Conservation (phyloP, 2,888 invertebrate genomes). For the Punctoribates punctum region DNA sequence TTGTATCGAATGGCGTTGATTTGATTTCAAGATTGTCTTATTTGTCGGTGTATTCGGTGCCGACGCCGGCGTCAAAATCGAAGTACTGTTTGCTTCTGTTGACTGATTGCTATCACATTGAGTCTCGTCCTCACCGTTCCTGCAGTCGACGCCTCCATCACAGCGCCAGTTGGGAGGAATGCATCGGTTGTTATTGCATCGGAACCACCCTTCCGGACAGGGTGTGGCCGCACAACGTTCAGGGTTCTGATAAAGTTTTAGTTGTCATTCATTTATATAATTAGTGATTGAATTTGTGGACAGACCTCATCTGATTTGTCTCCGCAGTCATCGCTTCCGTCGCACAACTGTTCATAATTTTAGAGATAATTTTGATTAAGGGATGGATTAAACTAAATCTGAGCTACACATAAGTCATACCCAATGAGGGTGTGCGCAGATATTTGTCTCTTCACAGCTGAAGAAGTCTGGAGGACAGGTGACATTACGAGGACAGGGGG, state of each 20-base stretch:
- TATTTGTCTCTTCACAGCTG: slow-evolving; percentile 42
- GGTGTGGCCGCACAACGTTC: slow-evolving; percentile 34
- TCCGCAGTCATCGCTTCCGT: slow-evolving; percentile 41
- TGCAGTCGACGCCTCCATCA: slow-evolving; percentile 35
- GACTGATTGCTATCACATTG: slow-evolving; percentile 25
- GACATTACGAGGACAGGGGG: slow-evolving; percentile 40
- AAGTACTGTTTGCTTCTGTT: not conserved
- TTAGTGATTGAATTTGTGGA: not conserved
- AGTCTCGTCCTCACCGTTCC: slow-evolving; percentile 34
- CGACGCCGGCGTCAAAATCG: not conserved
- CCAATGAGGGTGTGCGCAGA: slow-evolving; percentile 43
- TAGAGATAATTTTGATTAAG: not conserved
- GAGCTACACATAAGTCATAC: not conserved
- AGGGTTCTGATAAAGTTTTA: slow-evolving; percentile 15
- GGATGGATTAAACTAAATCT: not conserved
- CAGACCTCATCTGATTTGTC: slow-evolving; percentile 41
- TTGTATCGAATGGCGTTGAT: not conserved
- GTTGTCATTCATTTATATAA: not conserved
- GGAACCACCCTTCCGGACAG: slow-evolving; percentile 41
- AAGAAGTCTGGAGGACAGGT: slow-evolving; percentile 41
- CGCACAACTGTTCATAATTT: slow-evolving; percentile 24
- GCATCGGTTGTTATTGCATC: slow-evolving; percentile 39
- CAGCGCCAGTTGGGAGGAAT: slow-evolving; percentile 43
- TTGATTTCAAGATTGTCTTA: not conserved
- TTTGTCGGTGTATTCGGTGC: not conserved